Evolutionary conservation across 2,888 invertebrate genomes (phyloP).

Genomic region (Stenoptilia bipunctidactyla): DNA sequence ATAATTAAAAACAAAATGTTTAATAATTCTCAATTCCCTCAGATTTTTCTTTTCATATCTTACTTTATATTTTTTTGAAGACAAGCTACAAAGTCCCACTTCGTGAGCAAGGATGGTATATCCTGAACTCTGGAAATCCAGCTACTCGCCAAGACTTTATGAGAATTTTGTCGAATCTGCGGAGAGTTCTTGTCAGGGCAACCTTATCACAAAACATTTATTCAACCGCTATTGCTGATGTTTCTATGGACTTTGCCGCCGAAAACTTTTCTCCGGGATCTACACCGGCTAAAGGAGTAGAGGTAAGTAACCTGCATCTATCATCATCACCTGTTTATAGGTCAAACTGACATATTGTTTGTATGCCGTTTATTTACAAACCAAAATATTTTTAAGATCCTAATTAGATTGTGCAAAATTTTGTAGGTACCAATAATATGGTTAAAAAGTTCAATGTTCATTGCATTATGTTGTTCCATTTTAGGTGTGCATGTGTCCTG

Average conservation of each 20-base stretch:
- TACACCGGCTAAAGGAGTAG: conserved; percentile 80
- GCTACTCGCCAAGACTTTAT: conserved; percentile 85
- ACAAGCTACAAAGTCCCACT: conserved; percentile 73
- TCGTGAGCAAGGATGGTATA: conserved; percentile 75
- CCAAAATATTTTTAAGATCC: too few relatives aligned
- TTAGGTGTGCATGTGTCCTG: conserved; percentile 82
- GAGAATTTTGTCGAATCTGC: conserved; percentile 85
- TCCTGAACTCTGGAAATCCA: conserved; percentile 29
- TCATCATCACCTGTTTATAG: too few relatives aligned
- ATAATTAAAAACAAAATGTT: too few relatives aligned
- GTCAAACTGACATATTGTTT: too few relatives aligned
- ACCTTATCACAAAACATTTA: conserved; percentile 73
- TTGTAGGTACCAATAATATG: too few relatives aligned
- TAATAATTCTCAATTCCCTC: too few relatives aligned
- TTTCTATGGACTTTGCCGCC: conserved; percentile 88
- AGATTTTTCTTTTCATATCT: too few relatives aligned
- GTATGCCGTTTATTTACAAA: too few relatives aligned
- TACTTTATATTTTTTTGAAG: conserved; percentile 43
- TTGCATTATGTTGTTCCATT: too few relatives aligned
- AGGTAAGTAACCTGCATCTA: conserved; percentile 51
- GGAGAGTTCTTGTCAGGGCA: conserved; percentile 86
- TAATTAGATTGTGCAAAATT: too few relatives aligned
- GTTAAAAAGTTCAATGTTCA: too few relatives aligned
- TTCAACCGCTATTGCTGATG: conserved; percentile 81
- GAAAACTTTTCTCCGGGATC: conserved; percentile 68